Evolutionary conservation across 1,140 invertebrate species (phyloP).

Genomic region (Aphelinus atriplicis): DNA sequence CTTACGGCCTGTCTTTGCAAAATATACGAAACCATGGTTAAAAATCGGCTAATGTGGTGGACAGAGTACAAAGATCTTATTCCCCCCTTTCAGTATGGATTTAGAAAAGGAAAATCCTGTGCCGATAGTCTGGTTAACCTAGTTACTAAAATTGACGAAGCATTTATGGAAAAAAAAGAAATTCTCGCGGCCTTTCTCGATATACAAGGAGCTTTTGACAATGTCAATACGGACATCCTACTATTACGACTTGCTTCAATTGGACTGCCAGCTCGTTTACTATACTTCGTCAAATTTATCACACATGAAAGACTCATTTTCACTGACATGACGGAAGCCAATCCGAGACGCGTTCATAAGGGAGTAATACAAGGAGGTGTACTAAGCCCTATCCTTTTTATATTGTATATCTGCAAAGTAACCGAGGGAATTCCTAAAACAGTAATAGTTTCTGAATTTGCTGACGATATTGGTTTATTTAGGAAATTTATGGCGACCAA

Average conservation of each 20-base stretch:
- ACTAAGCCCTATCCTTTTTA: background rate
- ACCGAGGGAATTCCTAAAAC: background rate
- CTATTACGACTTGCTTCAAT: background rate
- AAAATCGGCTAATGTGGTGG: constrained; percentile 11
- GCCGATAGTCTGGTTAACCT: background rate
- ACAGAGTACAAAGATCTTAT: background rate
- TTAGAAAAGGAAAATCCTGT: background rate
- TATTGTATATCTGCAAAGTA: background rate
- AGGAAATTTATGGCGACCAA: no score
- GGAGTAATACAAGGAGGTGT: constrained; percentile 11
- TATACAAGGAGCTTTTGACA: constrained; percentile 14
- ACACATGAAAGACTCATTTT: background rate
- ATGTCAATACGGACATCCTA: constrained; percentile 1
- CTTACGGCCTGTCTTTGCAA: constrained; percentile 42
- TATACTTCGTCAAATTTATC: background rate
- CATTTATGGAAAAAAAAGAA: background rate
- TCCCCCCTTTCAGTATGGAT: background rate
- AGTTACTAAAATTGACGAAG: background rate
- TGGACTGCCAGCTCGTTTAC: background rate
- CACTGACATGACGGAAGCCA: background rate
- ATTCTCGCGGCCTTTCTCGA: constrained; percentile 4
- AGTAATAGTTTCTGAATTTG: background rate
- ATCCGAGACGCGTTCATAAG: background rate
- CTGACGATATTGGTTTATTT: constrained; percentile 4
- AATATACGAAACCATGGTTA: constrained; percentile 18